Base-by-base conservation (phyloP, 2,888 invertebrate genomes). In the Girardia tigrina region DNA sequence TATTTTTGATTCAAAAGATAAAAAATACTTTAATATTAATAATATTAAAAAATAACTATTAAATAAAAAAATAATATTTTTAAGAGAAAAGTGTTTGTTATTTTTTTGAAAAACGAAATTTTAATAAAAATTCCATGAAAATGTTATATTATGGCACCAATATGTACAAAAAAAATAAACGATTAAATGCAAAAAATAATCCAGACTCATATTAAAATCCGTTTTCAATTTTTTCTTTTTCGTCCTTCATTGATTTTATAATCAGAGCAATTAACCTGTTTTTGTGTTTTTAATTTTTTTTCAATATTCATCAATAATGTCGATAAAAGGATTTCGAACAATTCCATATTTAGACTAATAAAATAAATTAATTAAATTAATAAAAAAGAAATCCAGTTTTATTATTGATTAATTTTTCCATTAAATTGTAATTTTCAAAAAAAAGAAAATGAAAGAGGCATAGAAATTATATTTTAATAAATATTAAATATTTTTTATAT, bases 121-220 rank as follows among this genome's bases (percentile, higher is more conserved):
- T n/a, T n/a, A n/a, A n/a, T n/a, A n/a, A n/a, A n/a, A n/a, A n/a
- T n/a, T n/a, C n/a, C n/a, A n/a, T n/a, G n/a, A n/a, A n/a, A n/a
- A n/a, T n/a, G n/a, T n/a, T n/a, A n/a, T n/a, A n/a, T n/a, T n/a
- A n/a, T n/a, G n/a, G n/a, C n/a, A n/a, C n/a, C n/a, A n/a, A n/a
- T n/a, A n/a, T n/a, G n/a, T n/a, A n/a, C n/a, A n/a, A n/a, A 56
- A 56, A 56, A 56, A 56, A 4, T 56, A 56, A 56, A 56, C 23
- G 6, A 56, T 23, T 56, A n/a, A n/a, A 56, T 56, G 23, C n/a
- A 36, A 36, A 56, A 56, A 56, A n/a, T 56, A 56, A 56, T 56
- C 56, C 56, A 56, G 56, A 56, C 56, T 56, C 56, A 56, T 16
- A 56, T 56, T 56, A 56, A 56, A 23, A 56, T 12, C 12, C n/a